Evolutionary conservation across 2,888 invertebrate genomes (phyloP).

Genomic region (Hedya salicella): DNA sequence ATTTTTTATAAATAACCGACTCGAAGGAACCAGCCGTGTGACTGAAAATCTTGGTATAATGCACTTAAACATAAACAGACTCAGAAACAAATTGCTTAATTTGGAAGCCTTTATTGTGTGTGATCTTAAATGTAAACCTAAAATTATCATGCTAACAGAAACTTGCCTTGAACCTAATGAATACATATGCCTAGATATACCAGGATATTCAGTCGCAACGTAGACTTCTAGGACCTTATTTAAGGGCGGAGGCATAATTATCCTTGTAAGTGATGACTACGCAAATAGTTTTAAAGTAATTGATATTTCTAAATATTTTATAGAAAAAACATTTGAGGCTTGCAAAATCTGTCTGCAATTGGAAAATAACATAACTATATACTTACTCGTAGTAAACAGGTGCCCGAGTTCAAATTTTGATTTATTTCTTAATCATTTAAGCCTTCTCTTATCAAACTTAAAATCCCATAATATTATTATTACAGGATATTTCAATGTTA

Average conservation of each 20-base stretch:
- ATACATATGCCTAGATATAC: background rate
- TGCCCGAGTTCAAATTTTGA: background rate
- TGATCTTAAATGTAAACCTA: background rate
- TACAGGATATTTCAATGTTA: no score
- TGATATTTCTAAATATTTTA: no score
- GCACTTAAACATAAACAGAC: slow-evolving; percentile 4
- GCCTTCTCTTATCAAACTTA: no score
- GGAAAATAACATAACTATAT: background rate
- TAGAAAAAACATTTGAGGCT: no score
- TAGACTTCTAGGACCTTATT: no score
- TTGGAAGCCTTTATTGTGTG: background rate
- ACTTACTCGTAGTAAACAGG: background rate
- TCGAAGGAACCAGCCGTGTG: no score
- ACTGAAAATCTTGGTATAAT: no score
- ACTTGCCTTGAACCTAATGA: background rate
- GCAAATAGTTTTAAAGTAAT: no score
- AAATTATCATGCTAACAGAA: background rate
- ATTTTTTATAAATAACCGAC: no score
- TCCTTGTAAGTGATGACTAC: background rate
- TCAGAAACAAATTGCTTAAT: background rate
- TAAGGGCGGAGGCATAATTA: background rate
- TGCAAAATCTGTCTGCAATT: no score
- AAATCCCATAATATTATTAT: no score
- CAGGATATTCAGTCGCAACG: background rate
- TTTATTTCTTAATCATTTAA: no score